phyloP scores from a whole-genome alignment of 2,888 invertebrate species.

The Bimastos eiseni region DNA sequence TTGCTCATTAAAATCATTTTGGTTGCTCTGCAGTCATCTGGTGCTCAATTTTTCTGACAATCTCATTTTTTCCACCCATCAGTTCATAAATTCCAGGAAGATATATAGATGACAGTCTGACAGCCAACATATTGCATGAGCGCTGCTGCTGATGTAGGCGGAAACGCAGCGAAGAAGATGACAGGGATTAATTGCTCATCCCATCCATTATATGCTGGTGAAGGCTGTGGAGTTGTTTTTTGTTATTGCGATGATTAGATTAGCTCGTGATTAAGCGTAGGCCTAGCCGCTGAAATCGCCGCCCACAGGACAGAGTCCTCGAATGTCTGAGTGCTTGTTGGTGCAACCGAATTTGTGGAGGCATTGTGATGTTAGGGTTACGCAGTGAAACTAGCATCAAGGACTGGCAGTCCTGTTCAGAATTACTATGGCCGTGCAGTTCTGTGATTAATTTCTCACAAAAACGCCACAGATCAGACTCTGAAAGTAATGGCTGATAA shows the following conservation, averaged over 20 bases:
- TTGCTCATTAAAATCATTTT: background rate
- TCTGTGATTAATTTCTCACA: background rate
- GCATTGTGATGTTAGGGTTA: conserved; percentile 3
- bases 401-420: background rate
- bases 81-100: background rate
- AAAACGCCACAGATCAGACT: background rate
- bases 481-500: background rate
- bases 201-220: background rate
- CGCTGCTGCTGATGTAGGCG: background rate
- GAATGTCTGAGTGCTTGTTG: background rate
- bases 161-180: background rate
- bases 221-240: background rate
- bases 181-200: background rate
- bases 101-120: background rate
- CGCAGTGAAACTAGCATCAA: background rate
- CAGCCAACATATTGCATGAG: background rate
- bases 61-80: background rate
- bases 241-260: background rate
- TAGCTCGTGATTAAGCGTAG: background rate
- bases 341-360: background rate
- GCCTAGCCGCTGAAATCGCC: background rate
- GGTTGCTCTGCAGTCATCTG: background rate
- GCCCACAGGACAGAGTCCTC: background rate
- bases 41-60: conserved; percentile 2
- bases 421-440: background rate